Evolutionary conservation across 2,113 vertebrate genomes (phyloP).

Genomic region (Columba janthina): DNA sequence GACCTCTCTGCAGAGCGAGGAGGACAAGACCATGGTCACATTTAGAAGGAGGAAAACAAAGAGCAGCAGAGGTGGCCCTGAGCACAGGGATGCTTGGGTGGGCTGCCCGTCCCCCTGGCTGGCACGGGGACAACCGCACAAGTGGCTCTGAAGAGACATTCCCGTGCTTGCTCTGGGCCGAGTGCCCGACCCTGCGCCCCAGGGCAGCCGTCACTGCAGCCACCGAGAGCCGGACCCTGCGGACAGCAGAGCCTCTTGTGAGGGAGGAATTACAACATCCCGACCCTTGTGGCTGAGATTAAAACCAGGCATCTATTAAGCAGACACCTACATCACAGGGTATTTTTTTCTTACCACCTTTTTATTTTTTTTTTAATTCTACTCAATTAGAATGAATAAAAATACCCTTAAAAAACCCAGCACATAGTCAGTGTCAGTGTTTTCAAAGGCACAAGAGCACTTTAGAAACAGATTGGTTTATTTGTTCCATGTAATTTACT

Average conservation of each 20-base stretch:
- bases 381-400: neutral
- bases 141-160: neutral
- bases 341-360: neutral
- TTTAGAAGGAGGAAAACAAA: neutral
- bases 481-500: conserved; percentile 49
- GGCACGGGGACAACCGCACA: neutral
- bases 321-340: neutral
- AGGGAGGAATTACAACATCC: neutral
- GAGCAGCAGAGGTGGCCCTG: neutral
- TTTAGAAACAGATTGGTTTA: conserved; percentile 22
- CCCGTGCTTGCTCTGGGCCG: neutral
- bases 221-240: neutral
- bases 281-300: accelerated
- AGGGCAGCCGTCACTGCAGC: no score
- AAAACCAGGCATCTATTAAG: neutral
- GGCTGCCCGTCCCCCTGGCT: neutral
- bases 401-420: neutral
- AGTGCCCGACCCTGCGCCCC: accelerated
- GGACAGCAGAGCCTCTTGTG: neutral
- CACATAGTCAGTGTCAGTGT: neutral
- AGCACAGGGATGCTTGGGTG: accelerated
- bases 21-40: accelerated
- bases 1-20: neutral
- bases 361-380: neutral
- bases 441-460: neutral